These are phyloP conservation scores for Cryptotis parvus DNA, from an alignment of 2,113 vertebrate genomes.

Conservation along the genomic window DNA sequence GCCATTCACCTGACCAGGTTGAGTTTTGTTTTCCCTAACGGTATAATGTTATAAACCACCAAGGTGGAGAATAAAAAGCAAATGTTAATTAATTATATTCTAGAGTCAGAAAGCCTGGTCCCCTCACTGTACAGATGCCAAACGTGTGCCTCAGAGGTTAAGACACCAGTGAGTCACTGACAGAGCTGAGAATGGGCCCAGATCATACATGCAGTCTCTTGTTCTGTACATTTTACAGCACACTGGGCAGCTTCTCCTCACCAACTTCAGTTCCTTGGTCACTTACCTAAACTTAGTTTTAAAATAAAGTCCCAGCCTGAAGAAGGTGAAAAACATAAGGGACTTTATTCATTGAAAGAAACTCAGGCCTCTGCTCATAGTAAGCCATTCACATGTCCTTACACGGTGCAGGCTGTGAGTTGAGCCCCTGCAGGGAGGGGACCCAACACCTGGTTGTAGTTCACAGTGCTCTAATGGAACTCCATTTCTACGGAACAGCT, in stretches of 20 bases:
- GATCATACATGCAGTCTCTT: background rate
- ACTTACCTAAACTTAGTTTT: conserved; percentile 31
- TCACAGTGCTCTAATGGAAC: background rate
- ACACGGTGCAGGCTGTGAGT: background rate
- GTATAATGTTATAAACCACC: background rate
- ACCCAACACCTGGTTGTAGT: rapidly evolving
- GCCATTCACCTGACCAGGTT: background rate
- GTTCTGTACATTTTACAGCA: background rate
- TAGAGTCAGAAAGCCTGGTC: background rate
- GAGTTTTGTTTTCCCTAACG: background rate
- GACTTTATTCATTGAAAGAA: background rate
- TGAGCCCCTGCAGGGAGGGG: background rate
- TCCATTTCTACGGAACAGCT: background rate
- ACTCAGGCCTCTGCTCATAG: background rate
- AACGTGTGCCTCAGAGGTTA: background rate
- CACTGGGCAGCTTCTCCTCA: background rate
- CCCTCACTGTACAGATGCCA: background rate
- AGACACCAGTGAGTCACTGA: background rate
- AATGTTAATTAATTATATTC: background rate
- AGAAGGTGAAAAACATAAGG: background rate
- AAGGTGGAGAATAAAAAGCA: background rate
- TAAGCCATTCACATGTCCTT: background rate
- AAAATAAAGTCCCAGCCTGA: conserved; percentile 13
- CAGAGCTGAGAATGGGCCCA: background rate
- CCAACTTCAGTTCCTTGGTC: conserved; percentile 11